phyloP scores from a whole-genome alignment of 2,888 invertebrate genomes.

The Lamellibrachia satsuma region DNA sequence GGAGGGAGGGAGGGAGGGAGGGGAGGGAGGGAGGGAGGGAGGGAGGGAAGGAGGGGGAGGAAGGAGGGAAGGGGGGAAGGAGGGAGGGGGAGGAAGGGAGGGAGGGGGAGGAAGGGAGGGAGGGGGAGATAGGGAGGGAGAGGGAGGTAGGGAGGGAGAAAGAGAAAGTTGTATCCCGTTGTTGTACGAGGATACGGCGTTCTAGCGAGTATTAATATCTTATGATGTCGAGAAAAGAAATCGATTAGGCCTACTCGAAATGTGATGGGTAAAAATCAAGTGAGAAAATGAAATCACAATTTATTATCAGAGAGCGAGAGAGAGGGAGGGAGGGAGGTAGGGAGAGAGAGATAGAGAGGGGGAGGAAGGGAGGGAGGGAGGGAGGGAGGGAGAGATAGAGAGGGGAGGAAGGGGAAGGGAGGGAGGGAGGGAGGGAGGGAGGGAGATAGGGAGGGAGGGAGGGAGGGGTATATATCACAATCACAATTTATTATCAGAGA shows the following conservation, averaged over 20 bases:
- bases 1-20: not conserved
- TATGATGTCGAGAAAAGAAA: not conserved
- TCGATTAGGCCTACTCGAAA: too few relatives aligned
- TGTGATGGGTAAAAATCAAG: not conserved
- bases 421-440: too few relatives aligned
- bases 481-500: too few relatives aligned
- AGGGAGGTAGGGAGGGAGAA: not conserved
- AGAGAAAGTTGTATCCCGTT: not conserved
- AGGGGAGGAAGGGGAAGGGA: not conserved
- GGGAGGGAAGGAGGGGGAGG: not conserved
- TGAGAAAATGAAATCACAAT: not conserved
- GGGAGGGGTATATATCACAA: too few relatives aligned
- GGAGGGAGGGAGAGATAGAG: not conserved
- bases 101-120: not conserved
- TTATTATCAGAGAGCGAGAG: not conserved
- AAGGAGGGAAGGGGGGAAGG: not conserved
- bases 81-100: not conserved
- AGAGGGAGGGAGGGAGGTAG: not conserved
- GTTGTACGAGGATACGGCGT: too few relatives aligned
- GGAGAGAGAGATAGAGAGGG: not conserved
- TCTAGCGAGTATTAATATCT: too few relatives aligned
- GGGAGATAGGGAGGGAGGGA: too few relatives aligned
- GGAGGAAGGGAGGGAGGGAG: not conserved
- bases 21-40: too few relatives aligned
- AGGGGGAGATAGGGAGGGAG: not conserved